A percentile compares a stretch with the other conserved stretches of the same genome.
Conservation (phyloP, 2,888 invertebrate species). For the Autographa gamma region DNA sequence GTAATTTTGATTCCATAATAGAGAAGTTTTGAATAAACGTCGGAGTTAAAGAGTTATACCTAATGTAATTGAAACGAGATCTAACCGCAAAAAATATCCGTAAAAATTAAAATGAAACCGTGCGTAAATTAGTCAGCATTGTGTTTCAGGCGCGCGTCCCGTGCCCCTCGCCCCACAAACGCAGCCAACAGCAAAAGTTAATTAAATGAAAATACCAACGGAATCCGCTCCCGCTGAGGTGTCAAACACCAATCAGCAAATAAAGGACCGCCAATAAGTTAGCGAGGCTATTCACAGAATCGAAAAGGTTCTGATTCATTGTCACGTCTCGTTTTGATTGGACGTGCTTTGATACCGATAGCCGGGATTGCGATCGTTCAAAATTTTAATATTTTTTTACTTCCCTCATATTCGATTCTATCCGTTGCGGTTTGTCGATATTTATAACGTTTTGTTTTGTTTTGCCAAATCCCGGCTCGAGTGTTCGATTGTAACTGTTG, state of each 20-base stretch:
- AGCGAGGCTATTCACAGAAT: constrained; percentile 84
- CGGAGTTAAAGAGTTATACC: constrained; percentile 58
- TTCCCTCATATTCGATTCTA: constrained; percentile 83
- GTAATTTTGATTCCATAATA: constrained; percentile 48
- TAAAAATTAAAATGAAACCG: constrained; percentile 74
- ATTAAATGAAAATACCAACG: constrained; percentile 85
- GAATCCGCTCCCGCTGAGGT: constrained; percentile 79
- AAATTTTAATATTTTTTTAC: constrained; percentile 86
- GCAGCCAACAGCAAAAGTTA: constrained; percentile 77
- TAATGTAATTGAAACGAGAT: constrained; percentile 69
- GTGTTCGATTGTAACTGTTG: constrained; percentile 68
- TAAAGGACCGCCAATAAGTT: constrained; percentile 87
- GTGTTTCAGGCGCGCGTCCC: constrained; percentile 69
- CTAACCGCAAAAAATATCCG: constrained; percentile 67
- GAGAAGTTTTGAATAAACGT: constrained; percentile 55
- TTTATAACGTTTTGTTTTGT: constrained; percentile 83
- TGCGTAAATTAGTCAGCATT: constrained; percentile 83
- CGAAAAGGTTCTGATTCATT: constrained; percentile 86
- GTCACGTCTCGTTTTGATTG: constrained; percentile 88
- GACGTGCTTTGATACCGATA: constrained; percentile 88
- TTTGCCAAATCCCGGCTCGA: constrained; percentile 70
- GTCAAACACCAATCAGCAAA: constrained; percentile 87
- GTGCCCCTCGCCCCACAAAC: constrained; percentile 68
- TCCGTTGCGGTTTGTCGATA: constrained; percentile 81
- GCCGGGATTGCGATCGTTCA: constrained; percentile 83